Percentiles rank a stretch among this genome's conserved stretches.
Evolutionary conservation across 2,888 invertebrate species (phyloP).

Genomic region (Tanypteryx hageni): DNA sequence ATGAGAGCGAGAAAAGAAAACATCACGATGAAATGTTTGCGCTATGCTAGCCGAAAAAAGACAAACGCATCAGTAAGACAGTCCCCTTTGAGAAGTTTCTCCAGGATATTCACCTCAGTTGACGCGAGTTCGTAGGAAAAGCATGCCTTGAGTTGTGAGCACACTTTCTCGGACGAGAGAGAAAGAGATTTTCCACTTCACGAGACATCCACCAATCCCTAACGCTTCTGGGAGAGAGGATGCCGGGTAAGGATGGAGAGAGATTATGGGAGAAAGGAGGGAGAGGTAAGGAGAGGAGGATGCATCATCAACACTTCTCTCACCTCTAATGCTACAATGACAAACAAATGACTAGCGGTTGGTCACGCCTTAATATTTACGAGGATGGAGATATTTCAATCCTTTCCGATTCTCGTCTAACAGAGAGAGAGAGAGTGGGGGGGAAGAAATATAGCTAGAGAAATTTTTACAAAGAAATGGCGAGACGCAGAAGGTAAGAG

Average conservation of each 20-base stretch:
- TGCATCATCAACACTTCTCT: neutral
- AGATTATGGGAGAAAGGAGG: neutral
- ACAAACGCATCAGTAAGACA: conserved; percentile 13
- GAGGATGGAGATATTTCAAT: too few relatives aligned
- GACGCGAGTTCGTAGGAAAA: neutral
- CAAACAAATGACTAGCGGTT: too few relatives aligned
- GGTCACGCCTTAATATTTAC: too few relatives aligned
- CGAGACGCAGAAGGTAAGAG: neutral
- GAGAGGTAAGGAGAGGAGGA: neutral
- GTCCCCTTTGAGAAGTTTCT: neutral
- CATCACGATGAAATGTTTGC: conserved; percentile 7
- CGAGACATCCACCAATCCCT: neutral
- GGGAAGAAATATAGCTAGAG: too few relatives aligned
- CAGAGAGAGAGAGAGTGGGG: neutral
- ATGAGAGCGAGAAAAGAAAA: neutral
- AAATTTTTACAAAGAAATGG: neutral
- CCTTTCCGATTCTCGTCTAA: neutral
- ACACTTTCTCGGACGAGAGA: neutral
- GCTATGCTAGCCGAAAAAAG: neutral
- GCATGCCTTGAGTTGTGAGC: neutral
- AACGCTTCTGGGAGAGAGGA: neutral
- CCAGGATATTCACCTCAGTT: conserved; percentile 5
- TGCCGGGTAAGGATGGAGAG: too few relatives aligned
- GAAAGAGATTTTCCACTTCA: neutral
- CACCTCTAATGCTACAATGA: too few relatives aligned